A percentile compares a stretch with the other conserved stretches of the same genome.
Conservation (phyloP, 2,888 invertebrate species). For the Azorinus chamasolen region DNA sequence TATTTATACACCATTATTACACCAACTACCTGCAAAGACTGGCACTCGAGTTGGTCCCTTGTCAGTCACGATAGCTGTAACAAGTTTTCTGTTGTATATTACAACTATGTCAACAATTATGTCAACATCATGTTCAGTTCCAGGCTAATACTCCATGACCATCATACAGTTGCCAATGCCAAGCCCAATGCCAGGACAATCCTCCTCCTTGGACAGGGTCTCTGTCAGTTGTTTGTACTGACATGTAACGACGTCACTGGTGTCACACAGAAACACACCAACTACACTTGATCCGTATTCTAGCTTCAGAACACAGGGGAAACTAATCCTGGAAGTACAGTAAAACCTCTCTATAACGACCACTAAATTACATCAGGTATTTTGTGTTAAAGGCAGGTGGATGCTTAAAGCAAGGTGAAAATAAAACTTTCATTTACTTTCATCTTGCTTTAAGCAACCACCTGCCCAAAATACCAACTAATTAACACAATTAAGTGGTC, state of each 20-base stretch:
- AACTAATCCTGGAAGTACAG: slow-evolving; percentile 26
- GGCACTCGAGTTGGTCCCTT: slow-evolving; percentile 72
- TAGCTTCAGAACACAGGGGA: slow-evolving; percentile 71
- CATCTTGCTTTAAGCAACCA: no score
- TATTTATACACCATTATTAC: no score
- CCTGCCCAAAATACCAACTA: no score
- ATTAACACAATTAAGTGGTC: no score
- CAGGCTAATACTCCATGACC: slow-evolving; percentile 65
- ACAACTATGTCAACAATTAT: no score
- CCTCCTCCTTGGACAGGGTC: slow-evolving; percentile 48
- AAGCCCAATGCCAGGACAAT: slow-evolving; percentile 70
- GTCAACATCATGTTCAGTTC: slow-evolving; percentile 77
- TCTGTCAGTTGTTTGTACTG: slow-evolving; percentile 50
- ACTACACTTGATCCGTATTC: slow-evolving; percentile 76
- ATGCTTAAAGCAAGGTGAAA: no score
- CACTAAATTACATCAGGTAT: no score
- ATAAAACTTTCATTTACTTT: no score
- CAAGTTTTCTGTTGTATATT: slow-evolving; percentile 65
- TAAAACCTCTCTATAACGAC: no score
- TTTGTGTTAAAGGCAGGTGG: no score
- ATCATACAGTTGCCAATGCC: slow-evolving; percentile 69
- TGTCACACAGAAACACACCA: slow-evolving; percentile 66
- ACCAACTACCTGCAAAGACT: slow-evolving; percentile 69
- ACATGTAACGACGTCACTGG: slow-evolving; percentile 47
- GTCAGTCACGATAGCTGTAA: slow-evolving; percentile 74